Evolutionary conservation across 1,140 invertebrate species (phyloP).

Genomic region (Marisa cornuarietis): DNA sequence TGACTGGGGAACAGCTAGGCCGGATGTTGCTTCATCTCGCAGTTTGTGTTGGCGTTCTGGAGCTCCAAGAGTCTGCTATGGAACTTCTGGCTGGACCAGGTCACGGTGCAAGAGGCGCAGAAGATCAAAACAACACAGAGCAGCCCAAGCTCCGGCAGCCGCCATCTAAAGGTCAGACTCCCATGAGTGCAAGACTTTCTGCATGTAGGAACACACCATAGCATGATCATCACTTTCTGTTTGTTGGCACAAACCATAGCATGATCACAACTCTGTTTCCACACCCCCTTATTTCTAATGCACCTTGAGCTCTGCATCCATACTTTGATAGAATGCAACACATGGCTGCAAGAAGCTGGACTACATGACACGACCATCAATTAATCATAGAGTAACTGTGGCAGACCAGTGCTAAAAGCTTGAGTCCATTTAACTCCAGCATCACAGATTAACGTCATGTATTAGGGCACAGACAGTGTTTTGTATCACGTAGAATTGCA

Average conservation of each 20-base stretch:
- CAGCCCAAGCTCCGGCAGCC: slow-evolving; percentile 34
- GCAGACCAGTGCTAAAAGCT: background rate
- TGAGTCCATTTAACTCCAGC: background rate
- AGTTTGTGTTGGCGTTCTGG: slow-evolving; percentile 50
- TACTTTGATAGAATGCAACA: too few relatives aligned
- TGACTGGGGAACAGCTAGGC: slow-evolving; percentile 36
- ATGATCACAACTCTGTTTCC: too few relatives aligned
- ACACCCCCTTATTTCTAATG: too few relatives aligned
- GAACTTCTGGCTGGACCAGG: slow-evolving; percentile 30
- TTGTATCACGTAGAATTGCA: too few relatives aligned
- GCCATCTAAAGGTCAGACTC: slow-evolving; percentile 47
- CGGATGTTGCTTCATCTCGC: slow-evolving; percentile 48
- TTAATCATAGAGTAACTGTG: too few relatives aligned
- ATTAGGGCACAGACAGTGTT: background rate
- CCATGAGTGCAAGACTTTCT: too few relatives aligned
- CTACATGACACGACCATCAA: too few relatives aligned
- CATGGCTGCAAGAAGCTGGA: too few relatives aligned
- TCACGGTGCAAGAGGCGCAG: background rate
- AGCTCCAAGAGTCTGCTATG: slow-evolving; percentile 47
- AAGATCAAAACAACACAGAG: background rate
- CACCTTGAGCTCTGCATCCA: too few relatives aligned
- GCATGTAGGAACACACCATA: too few relatives aligned
- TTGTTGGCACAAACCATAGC: too few relatives aligned
- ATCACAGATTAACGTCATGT: background rate
- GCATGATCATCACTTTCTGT: too few relatives aligned